Evolutionary conservation across 2,888 invertebrate species (phyloP).

Genomic region (Philopedon plagiatum): DNA sequence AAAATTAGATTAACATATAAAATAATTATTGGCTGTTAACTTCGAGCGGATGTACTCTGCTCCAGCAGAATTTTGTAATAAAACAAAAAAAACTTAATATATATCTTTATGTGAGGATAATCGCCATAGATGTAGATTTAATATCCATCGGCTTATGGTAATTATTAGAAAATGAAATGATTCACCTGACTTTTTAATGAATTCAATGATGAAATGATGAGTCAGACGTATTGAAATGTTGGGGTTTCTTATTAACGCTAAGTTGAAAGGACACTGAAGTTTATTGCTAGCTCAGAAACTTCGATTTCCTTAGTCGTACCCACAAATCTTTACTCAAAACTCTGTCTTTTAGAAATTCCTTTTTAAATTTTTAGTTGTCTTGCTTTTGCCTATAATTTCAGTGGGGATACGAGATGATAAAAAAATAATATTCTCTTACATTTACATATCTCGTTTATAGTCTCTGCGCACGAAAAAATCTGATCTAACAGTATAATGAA

Average conservation of each 20-base stretch:
- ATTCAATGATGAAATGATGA: slow-evolving; percentile 10
- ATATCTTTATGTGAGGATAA: neutral
- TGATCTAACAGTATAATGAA: slow-evolving; percentile 28
- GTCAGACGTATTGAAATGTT: slow-evolving; percentile 19
- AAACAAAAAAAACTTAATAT: neutral
- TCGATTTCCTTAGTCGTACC: too few relatives aligned
- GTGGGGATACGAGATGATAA: too few relatives aligned
- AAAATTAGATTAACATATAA: slow-evolving; percentile 7
- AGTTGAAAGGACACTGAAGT: too few relatives aligned
- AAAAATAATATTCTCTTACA: too few relatives aligned
- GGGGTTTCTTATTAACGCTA: too few relatives aligned
- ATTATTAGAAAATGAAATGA: slow-evolving; percentile 17
- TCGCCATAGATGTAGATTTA: neutral
- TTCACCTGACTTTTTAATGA: slow-evolving; percentile 22
- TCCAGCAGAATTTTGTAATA: neutral
- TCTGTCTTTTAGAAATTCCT: too few relatives aligned
- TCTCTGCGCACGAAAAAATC: neutral
- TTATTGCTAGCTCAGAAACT: too few relatives aligned
- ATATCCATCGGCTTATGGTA: slow-evolving; percentile 25
- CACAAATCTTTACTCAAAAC: too few relatives aligned
- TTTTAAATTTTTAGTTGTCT: too few relatives aligned
- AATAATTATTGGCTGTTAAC: neutral
- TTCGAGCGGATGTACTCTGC: neutral
- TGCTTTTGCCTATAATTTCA: too few relatives aligned
- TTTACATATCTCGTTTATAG: slow-evolving; percentile 29